Percentiles rank a stretch among this genome's conserved stretches.
Evolutionary conservation across 92 coral and sea anemone species (phyloP).

Genomic region (Palythoa caribaeorum): DNA sequence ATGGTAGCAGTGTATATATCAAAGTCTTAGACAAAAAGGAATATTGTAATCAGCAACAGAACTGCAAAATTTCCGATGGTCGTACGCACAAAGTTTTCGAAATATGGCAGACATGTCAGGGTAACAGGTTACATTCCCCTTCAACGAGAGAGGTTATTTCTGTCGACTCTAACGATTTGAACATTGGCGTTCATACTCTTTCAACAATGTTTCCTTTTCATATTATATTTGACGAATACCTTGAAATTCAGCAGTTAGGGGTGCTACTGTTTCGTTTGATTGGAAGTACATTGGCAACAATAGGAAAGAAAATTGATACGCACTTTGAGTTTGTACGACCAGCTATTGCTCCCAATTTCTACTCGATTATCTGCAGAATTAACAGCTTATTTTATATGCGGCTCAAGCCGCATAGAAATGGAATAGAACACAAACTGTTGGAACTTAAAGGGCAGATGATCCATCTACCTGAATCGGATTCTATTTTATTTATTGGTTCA

Average conservation of each 20-base stretch:
- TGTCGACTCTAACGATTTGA: constrained; percentile 62
- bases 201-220: constrained; percentile 91
- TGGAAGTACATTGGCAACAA: constrained; percentile 63
- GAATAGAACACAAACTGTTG: constrained; percentile 53
- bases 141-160: constrained; percentile 47
- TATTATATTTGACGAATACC: constrained; percentile 73
- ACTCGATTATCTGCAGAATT: constrained; percentile 74
- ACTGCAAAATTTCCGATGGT: constrained; percentile 11
- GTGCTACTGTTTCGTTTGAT: constrained; percentile 78
- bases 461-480: constrained; percentile 81
- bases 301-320: constrained; percentile 61
- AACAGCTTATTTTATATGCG: constrained; percentile 78
- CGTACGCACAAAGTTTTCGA: constrained; percentile 36
- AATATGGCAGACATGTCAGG: constrained; percentile 23
- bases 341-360: constrained; percentile 63
- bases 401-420: constrained; percentile 62
- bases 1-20: constrained; percentile 41
- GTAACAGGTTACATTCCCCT: neutral
- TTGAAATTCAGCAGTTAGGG: constrained; percentile 87
- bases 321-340: constrained; percentile 81
- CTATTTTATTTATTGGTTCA: constrained; percentile 85
- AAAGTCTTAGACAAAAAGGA: constrained; percentile 5
- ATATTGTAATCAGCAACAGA: neutral
- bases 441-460: constrained; percentile 93
- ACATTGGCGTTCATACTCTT: constrained; percentile 71